Percentiles rank a stretch among this genome's conserved stretches.
These are phyloP conservation scores for Dysmachus trigonus DNA, from an alignment of 2,888 invertebrate genomes.

Conservation along the genomic window DNA sequence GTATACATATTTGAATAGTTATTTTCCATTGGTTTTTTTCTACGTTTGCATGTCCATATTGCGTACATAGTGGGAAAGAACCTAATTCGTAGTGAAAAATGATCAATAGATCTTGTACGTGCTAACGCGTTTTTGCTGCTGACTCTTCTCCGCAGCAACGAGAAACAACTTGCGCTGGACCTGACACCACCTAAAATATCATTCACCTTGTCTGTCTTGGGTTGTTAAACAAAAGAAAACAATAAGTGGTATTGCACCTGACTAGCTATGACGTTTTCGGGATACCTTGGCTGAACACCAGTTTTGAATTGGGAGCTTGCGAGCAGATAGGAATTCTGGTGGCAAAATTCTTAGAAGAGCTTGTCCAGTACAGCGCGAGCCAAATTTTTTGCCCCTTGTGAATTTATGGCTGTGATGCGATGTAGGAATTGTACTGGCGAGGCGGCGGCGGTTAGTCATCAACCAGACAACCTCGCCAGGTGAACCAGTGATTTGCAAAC, in stretches of 20 bases:
- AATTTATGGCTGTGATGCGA: background rate
- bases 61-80: background rate
- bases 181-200: background rate
- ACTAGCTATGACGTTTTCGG: background rate
- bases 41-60: background rate
- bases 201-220: background rate
- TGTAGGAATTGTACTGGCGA: background rate
- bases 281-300: background rate
- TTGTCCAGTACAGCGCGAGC: background rate
- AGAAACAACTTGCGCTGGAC: background rate
- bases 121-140: background rate
- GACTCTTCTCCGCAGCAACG: background rate
- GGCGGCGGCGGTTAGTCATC: constrained; percentile 19
- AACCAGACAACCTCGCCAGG: constrained; percentile 29
- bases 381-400: background rate
- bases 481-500: constrained; percentile 8
- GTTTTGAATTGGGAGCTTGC: background rate
- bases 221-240: background rate
- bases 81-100: background rate
- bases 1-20: background rate
- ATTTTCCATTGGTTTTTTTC: background rate
- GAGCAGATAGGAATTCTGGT: background rate
- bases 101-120: background rate
- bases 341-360: background rate
- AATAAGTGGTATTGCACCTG: background rate